phyloP scores from a whole-genome alignment of 2,888 invertebrate genomes.

The Blastobasis lacticolella region DNA sequence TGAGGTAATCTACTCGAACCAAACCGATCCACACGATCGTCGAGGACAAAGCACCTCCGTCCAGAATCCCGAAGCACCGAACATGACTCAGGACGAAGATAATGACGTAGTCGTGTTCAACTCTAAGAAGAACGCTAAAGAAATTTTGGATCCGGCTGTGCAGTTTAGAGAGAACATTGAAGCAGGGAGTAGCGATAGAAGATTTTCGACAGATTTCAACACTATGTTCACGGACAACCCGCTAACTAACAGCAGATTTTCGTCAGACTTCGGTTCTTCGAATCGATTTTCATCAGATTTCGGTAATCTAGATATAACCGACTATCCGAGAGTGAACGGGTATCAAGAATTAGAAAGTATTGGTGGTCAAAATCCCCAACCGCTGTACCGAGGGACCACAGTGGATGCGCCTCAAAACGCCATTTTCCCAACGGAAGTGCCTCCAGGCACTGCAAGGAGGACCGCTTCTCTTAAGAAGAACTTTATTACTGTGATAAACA shows the following conservation, averaged over 20 bases:
- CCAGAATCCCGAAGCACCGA: slow-evolving; percentile 18
- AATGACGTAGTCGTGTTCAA: slow-evolving; percentile 60
- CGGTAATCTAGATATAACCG: slow-evolving; percentile 41
- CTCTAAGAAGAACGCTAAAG: slow-evolving; percentile 48
- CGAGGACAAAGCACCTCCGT: slow-evolving; percentile 9
- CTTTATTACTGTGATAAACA: slow-evolving; percentile 53
- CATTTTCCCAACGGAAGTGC: slow-evolving; percentile 49
- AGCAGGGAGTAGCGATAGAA: slow-evolving; percentile 18
- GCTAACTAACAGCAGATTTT: slow-evolving; percentile 6
- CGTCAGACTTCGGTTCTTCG: not conserved
- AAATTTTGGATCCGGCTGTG: slow-evolving; percentile 51
- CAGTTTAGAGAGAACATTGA: slow-evolving; percentile 38
- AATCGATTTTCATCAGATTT: slow-evolving; percentile 54
- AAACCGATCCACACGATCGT: slow-evolving; percentile 19
- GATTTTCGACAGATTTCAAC: slow-evolving; percentile 40
- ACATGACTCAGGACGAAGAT: slow-evolving; percentile 44
- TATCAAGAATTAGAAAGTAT: slow-evolving; percentile 62
- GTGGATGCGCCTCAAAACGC: slow-evolving; percentile 54
- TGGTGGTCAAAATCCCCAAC: slow-evolving; percentile 52
- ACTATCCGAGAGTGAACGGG: slow-evolving; percentile 38
- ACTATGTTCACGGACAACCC: slow-evolving; percentile 8
- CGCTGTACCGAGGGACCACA: slow-evolving; percentile 72
- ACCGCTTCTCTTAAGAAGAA: slow-evolving; percentile 62
- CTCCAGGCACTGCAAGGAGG: slow-evolving; percentile 54
- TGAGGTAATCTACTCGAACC: slow-evolving; percentile 73